Base-by-base conservation (phyloP, 2,888 invertebrate species). In the Venusia cambrica region DNA sequence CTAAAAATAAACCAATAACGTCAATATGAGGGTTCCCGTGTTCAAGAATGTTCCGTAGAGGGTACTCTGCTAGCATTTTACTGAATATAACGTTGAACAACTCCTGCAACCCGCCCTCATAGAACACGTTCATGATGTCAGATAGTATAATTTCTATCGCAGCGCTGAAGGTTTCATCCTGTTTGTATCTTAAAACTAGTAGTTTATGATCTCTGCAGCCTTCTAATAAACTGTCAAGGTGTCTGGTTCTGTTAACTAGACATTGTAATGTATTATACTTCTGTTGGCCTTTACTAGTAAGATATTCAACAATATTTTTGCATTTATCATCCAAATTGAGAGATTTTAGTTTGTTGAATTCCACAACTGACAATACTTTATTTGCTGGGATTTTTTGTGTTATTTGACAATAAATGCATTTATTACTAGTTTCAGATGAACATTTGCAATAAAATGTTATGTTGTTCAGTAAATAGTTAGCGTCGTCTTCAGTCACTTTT, bases 11-110 rank as follows among this genome's bases (percentile, higher is more conserved):
- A 9, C 35, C 28, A 1, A 22, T 18, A 4, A 35, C 22, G 3
- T 35, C 35, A 12, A 35, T 16, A 1, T 21, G 22, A 5, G 35
- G 28, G n/a, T 35, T 35, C 1, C 35, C 35, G 8, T 35, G 35
- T 3, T 22, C 17, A 4, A 35, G 21, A 3, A 35, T n/a, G 7
- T 28, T 35, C 8, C 35, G 35, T 6, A 35, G 7, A 7, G 28
- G 28, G 8, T 13, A 6, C 2, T 28, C 35, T 5, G 28, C 16
- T n/a, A 35, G 11, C 13, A 35, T 22, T 8, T 35, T 28, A 14
- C 28, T 22, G 7, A 28, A 35, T 18, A 13, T 22, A 5, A 13
- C 13, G 3, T 35, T 28, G 2, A 17, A 16, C 24, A 35, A 13
- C 14, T 21, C 24, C 17, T 22, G 15, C 5, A 34, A 12, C 15